Evolutionary conservation across 2,888 invertebrate species (phyloP).

Genomic region (Calameuta filiformis): DNA sequence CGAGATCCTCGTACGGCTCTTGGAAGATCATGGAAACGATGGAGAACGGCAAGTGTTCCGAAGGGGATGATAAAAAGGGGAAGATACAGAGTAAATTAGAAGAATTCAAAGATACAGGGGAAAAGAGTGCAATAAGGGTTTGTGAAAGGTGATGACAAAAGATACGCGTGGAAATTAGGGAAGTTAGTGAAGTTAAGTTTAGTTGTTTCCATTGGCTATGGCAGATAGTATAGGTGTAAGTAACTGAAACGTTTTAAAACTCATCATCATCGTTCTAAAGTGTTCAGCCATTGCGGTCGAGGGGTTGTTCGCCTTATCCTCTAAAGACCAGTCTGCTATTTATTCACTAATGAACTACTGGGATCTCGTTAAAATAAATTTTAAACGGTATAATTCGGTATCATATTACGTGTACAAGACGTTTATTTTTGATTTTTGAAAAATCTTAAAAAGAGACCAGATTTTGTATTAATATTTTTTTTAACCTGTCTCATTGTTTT

Average conservation of each 20-base stretch:
- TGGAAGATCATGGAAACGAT: constrained; percentile 14
- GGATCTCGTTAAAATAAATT: constrained; percentile 37
- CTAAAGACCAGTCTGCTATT: constrained; percentile 23
- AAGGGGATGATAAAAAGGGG: not conserved
- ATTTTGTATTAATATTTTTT: not conserved
- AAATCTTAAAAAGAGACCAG: not conserved
- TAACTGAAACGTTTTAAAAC: constrained; percentile 51
- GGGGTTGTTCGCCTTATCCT: constrained; percentile 31
- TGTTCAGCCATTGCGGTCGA: constrained; percentile 30
- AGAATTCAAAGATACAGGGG: not conserved
- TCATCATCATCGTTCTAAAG: constrained; percentile 46
- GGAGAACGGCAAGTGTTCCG: constrained; percentile 18
- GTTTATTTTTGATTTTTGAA: too few relatives aligned
- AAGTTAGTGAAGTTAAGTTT: not conserved
- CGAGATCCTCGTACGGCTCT: not conserved
- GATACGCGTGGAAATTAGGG: not conserved
- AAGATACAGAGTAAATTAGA: not conserved
- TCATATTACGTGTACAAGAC: not conserved
- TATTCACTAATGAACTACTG: constrained; percentile 35
- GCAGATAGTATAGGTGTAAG: not conserved
- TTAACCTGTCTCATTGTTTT: not conserved
- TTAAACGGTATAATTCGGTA: constrained; percentile 28
- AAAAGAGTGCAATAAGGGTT: not conserved
- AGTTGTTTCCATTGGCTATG: not conserved
- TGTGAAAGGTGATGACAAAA: not conserved